A percentile compares a stretch with the other conserved stretches of the same genome.
These are phyloP conservation scores for Thalpophila matura DNA, from an alignment of 2,888 invertebrate species.

Conservation along the genomic window DNA sequence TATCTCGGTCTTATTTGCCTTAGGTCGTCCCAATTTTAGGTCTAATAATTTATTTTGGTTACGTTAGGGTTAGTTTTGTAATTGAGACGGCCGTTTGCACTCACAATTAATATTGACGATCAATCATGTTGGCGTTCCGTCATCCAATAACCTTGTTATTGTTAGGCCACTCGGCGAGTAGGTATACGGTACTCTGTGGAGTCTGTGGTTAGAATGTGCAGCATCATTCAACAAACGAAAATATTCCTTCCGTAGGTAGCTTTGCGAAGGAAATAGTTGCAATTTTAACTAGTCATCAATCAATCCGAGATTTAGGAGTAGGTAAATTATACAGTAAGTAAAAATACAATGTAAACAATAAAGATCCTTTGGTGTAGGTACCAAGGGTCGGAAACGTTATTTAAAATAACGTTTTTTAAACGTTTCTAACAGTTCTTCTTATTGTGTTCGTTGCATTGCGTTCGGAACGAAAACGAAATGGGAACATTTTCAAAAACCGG, in stretches of 20 bases:
- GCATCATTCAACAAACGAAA: slow-evolving; percentile 28
- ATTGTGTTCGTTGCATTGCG: too few relatives aligned
- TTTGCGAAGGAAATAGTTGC: background rate
- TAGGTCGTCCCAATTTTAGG: background rate
- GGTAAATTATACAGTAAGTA: slow-evolving; percentile 2
- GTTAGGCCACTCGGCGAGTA: slow-evolving; percentile 12
- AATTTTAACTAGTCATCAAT: background rate
- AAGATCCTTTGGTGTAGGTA: slow-evolving; percentile 24
- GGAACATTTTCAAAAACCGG: too few relatives aligned
- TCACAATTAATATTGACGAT: slow-evolving; percentile 37
- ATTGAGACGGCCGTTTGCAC: background rate
- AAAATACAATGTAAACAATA: slow-evolving; percentile 20
- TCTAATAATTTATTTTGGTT: background rate
- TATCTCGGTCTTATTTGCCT: too few relatives aligned
- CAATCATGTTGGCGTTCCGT: slow-evolving; percentile 33
- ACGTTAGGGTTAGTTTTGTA: background rate
- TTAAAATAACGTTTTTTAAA: too few relatives aligned
- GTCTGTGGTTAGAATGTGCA: slow-evolving; percentile 29
- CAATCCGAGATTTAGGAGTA: background rate
- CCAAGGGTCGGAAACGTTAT: too few relatives aligned
- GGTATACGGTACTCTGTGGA: slow-evolving; percentile 43
- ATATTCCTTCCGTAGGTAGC: background rate
- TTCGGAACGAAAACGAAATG: too few relatives aligned
- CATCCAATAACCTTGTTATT: slow-evolving; percentile 36
- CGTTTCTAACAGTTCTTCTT: too few relatives aligned